These are phyloP conservation scores for Xylocopa sonorina DNA, from an alignment of 1,140 invertebrate species.

Conservation along the genomic window DNA sequence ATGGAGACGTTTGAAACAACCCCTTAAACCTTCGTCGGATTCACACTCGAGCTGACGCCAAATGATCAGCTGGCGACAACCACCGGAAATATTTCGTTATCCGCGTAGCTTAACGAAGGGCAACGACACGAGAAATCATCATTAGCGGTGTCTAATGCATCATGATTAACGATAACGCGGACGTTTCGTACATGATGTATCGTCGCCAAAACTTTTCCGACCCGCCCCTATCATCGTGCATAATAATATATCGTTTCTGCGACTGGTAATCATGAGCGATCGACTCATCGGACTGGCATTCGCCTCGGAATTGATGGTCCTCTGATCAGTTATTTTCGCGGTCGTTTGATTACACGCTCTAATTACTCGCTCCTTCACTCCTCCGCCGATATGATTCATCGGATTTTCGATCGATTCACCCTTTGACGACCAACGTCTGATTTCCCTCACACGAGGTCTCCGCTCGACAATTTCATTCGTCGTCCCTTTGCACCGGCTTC, in stretches of 20 bases:
- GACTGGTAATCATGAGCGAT: slow-evolving; percentile 68
- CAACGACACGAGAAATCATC: slow-evolving; percentile 24
- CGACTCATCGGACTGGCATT: slow-evolving; percentile 46
- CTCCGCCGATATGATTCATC: not conserved
- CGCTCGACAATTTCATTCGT: not conserved
- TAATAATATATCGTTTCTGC: slow-evolving; percentile 61
- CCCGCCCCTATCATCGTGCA: slow-evolving; percentile 37
- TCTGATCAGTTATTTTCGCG: slow-evolving; percentile 17
- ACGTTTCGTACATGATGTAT: slow-evolving; percentile 68
- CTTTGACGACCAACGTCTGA: not conserved
- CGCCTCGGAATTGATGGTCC: not conserved
- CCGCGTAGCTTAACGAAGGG: not conserved
- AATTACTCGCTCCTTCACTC: not conserved
- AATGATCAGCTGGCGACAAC: slow-evolving; percentile 38
- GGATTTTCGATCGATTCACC: not conserved
- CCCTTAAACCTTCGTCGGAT: not conserved
- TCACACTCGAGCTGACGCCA: slow-evolving; percentile 29
- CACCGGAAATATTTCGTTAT: not conserved
- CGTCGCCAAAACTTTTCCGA: slow-evolving; percentile 62
- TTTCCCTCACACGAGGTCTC: too few relatives aligned
- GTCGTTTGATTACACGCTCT: slow-evolving; percentile 4
- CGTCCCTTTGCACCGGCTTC: too few relatives aligned
- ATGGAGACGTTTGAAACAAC: not conserved
- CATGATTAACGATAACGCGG: slow-evolving; percentile 59
- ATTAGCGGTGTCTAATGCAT: slow-evolving; percentile 60